phyloP scores from a whole-genome alignment of 64 coral and sea anemone genomes.

The Actinia tenebrosa region DNA sequence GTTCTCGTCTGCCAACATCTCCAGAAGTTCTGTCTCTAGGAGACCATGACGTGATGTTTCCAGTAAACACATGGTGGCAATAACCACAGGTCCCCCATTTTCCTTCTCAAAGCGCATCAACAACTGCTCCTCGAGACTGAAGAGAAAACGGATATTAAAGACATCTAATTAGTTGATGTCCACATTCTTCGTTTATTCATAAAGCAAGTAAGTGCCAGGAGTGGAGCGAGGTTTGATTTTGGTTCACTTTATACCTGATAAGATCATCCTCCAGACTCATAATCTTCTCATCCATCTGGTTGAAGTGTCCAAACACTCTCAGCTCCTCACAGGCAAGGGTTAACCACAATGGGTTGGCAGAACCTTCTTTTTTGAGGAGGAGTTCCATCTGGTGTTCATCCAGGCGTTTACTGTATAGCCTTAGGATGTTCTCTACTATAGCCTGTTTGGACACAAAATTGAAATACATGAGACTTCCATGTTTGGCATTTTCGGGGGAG shows the following conservation, averaged over 20 bases:
- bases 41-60: conserved; percentile 97
- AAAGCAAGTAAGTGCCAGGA: no score
- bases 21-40: conserved; percentile 87
- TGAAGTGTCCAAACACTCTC: conserved; percentile 84
- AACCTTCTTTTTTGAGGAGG: conserved; percentile 85
- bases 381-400: conserved; percentile 87
- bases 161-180: no score
- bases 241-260: conserved; percentile 45
- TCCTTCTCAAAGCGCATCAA: conserved; percentile 89
- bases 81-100: conserved; percentile 85
- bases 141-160: not conserved
- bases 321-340: conserved; percentile 94
- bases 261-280: conserved; percentile 76
- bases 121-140: conserved; percentile 95
- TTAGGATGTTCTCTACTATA: conserved; percentile 90
- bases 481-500: no score
- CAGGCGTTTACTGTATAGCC: conserved; percentile 87
- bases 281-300: conserved; percentile 95
- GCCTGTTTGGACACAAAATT: conserved; percentile 40
- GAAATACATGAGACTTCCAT: not conserved
- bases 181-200: no score
- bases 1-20: conserved; percentile 83
- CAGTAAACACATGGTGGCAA: conserved; percentile 85
- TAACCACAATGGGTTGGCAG: conserved; percentile 92
- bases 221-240: no score